These are phyloP conservation scores for Antennarius striatus DNA, from an alignment of 2,113 vertebrate species.

Conservation along the genomic window DNA sequence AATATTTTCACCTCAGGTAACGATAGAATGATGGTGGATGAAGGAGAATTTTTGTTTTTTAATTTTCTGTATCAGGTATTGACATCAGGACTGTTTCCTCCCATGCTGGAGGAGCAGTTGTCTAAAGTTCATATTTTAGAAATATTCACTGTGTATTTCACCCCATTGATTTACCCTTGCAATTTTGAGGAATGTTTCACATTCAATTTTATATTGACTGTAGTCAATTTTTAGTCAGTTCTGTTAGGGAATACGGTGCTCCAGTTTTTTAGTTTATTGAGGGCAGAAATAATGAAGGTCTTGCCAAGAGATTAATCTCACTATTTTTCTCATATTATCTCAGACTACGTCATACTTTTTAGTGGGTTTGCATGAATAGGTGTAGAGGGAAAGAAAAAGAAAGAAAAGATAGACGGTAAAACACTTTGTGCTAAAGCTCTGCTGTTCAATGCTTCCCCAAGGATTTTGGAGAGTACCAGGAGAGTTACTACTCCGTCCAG, in stretches of 20 bases:
- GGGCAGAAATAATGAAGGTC: slow-evolving; percentile 27
- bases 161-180: slow-evolving; percentile 3
- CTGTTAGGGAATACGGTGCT: slow-evolving; percentile 29
- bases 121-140: no score
- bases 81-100: slow-evolving; percentile 23
- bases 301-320: slow-evolving; percentile 11
- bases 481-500: slow-evolving; percentile 98
- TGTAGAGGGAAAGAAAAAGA: slow-evolving; percentile 3
- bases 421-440: slow-evolving; percentile 26
- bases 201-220: slow-evolving; percentile 33
- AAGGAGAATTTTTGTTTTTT: no score
- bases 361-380: not conserved
- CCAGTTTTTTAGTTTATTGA: slow-evolving; percentile 30
- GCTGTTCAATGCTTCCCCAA: slow-evolving; percentile 50
- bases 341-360: not conserved
- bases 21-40: slow-evolving; percentile 30
- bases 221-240: slow-evolving; percentile 47
- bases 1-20: slow-evolving; percentile 48
- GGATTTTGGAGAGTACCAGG: slow-evolving; percentile 99
- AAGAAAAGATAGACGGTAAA: slow-evolving; percentile 6
- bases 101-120: slow-evolving; percentile 7
- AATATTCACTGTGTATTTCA: no score
- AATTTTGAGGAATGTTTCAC: slow-evolving; percentile 39
- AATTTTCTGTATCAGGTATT: slow-evolving; percentile 36
- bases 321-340: not conserved